Evolutionary conservation across 2,797 vertebrate genomes (phyloP).

Genomic region (Morus bassanus): DNA sequence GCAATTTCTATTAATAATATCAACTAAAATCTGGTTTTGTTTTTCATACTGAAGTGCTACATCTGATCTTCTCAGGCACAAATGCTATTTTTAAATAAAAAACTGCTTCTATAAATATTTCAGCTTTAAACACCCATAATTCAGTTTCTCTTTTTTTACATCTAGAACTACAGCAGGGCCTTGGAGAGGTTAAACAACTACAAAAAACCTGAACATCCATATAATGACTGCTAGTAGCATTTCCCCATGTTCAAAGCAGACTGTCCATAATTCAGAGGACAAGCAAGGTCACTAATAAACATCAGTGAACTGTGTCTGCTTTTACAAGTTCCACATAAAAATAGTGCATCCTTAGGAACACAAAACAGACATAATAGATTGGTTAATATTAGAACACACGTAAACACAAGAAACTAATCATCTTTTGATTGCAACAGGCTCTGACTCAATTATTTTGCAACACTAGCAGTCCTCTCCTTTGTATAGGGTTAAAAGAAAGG

Average conservation of each 20-base stretch:
- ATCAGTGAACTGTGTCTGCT: constrained; percentile 53
- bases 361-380: constrained; percentile 45
- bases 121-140: constrained; percentile 63
- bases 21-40: constrained; percentile 55
- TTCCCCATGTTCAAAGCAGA: constrained; percentile 41
- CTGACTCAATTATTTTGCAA: constrained; percentile 51
- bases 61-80: constrained; percentile 64
- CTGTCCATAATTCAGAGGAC: constrained; percentile 63
- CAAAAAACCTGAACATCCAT: neutral
- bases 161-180: constrained; percentile 43
- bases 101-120: constrained; percentile 72
- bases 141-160: constrained; percentile 32
- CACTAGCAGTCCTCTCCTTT: neutral
- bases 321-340: constrained; percentile 64
- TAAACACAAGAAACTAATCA: constrained; percentile 41
- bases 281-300: constrained; percentile 71
- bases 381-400: constrained; percentile 43
- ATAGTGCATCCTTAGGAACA: constrained; percentile 47
- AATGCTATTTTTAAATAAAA: constrained; percentile 64
- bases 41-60: constrained; percentile 53
- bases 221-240: neutral
- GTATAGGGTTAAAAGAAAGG: constrained; percentile 22
- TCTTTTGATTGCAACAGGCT: constrained; percentile 45
- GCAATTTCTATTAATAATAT: constrained; percentile 46
- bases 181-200: constrained; percentile 44